These are phyloP conservation scores for Hypomecis punctinalis DNA, from an alignment of 2,888 invertebrate species.

Conservation along the genomic window DNA sequence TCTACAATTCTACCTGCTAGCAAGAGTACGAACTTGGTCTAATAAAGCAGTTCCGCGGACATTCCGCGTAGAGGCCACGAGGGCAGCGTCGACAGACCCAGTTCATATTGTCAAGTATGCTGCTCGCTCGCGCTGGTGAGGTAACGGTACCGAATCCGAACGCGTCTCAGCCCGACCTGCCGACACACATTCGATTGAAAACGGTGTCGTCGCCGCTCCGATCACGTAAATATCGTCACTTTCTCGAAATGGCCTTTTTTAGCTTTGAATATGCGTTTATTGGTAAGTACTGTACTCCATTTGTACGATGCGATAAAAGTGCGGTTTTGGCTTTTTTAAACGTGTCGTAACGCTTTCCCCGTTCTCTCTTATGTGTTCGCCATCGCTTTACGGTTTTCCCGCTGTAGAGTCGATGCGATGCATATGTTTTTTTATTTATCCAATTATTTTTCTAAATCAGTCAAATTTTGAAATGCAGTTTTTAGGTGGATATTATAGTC, in stretches of 20 bases:
- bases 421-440: too few species aligned
- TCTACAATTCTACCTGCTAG: not conserved
- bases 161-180: conserved; percentile 50
- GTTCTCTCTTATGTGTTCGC: too few species aligned
- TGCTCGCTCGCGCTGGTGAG: conserved; percentile 10
- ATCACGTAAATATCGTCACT: conserved; percentile 50
- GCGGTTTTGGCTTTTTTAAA: not conserved
- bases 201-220: conserved; percentile 48
- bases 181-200: conserved; percentile 58
- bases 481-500: too few species aligned
- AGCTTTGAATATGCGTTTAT: conserved; percentile 3
- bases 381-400: too few species aligned
- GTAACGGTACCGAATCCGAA: conserved; percentile 41
- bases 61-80: conserved; percentile 20
- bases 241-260: conserved; percentile 45
- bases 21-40: not conserved
- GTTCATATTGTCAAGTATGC: conserved; percentile 44
- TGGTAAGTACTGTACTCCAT: not conserved
- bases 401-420: too few species aligned
- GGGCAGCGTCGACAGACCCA: conserved; percentile 21
- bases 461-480: too few species aligned
- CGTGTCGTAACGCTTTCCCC: too few species aligned
- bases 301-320: not conserved
- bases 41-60: not conserved
- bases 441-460: too few species aligned